Base-by-base conservation (phyloP, 2,888 invertebrate genomes). In the Incurvaria masculella region DNA sequence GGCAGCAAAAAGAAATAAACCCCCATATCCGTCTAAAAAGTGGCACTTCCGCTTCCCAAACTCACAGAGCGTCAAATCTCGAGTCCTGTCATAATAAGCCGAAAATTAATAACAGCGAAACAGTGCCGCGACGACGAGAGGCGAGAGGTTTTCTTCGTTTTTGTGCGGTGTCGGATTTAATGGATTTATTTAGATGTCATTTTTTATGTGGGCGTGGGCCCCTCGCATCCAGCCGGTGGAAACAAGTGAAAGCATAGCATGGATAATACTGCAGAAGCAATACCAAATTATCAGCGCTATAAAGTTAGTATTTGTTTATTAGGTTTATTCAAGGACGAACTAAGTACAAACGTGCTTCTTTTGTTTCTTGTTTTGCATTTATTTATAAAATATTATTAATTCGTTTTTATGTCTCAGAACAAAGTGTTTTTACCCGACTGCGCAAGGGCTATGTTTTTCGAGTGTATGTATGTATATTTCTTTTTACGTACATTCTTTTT, bases 151-250 rank as follows among this genome's bases (percentile, higher is more conserved):
- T 33, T 33, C 33, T 8, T 33, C 33, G 8, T 33, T 33, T 33
- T 33, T 33, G 6, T 33, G 4, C 33, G 11, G 33, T n/a, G 33
- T 33, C 33, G 14, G 33, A 33, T 33, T 63, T 75, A 78, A 78
- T 78, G 76, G 76, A 76, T 76, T 75, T 76, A 78, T 78, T 78
- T 78, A 76, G 76, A 78, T 74, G 76, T 78, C 76, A 76, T 76
- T 76, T 78, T 78, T 76, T 76, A 76, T 75, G 76, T 78, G 76
- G 76, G 76, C 76, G 76, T 74, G 71, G 71, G 73, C 73, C 69
- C 59, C 33, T 11, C 33, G 33, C 14, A 33, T 33, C 33, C 11
- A 33, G 33, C 33, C 11, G 11, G n/a, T 14, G 11, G 5, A 23
- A 4, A 23, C 23, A 10, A 33, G 14, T 4, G 33, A 33, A 33